A percentile compares a stretch with the other conserved stretches of the same genome.
These are phyloP conservation scores for Callyntrura guangdongensis DNA, from an alignment of 2,888 invertebrate species.

Conservation along the genomic window DNA sequence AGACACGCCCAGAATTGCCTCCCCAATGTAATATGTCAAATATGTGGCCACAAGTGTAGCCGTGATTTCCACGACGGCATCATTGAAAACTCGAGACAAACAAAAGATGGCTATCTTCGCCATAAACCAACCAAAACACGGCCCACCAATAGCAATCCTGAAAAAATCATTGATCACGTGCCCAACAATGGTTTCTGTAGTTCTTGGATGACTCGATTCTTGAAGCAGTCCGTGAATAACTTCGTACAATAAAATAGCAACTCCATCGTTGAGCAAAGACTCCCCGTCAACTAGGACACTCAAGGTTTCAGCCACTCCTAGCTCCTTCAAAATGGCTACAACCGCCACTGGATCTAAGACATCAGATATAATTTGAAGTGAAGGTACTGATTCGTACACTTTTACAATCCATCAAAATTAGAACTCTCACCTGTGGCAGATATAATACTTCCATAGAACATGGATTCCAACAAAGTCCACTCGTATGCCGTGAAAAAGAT, in stretches of 20 bases:
- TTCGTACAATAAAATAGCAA: slow-evolving; percentile 86
- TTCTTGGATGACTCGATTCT: slow-evolving; percentile 41
- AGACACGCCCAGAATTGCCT: slow-evolving; percentile 85
- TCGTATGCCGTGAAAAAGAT: slow-evolving; percentile 83
- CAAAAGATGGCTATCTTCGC: slow-evolving; percentile 86
- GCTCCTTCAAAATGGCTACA: slow-evolving; percentile 86
- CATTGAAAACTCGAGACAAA: slow-evolving; percentile 86
- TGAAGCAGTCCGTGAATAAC: slow-evolving; percentile 85
- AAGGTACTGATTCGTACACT: too few species aligned
- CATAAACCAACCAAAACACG: slow-evolving; percentile 85
- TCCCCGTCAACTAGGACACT: slow-evolving; percentile 87
- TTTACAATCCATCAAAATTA: background rate
- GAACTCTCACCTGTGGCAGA: slow-evolving; percentile 85
- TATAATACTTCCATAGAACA: slow-evolving; percentile 86
- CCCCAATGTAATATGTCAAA: slow-evolving; percentile 86
- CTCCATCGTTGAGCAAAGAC: slow-evolving; percentile 87
- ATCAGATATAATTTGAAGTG: too few species aligned
- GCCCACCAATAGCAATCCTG: slow-evolving; percentile 79
- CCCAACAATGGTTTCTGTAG: slow-evolving; percentile 11
- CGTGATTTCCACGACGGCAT: slow-evolving; percentile 86
- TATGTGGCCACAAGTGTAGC: slow-evolving; percentile 86
- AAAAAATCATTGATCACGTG: slow-evolving; percentile 61
- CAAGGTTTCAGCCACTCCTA: slow-evolving; percentile 85
- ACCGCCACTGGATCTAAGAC: slow-evolving; percentile 87
- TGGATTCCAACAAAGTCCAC: slow-evolving; percentile 86